A percentile compares a stretch with the other conserved stretches of the same genome.
Evolutionary conservation across 2,113 vertebrate species (phyloP).

Genomic region (Triplophysa dalaica): DNA sequence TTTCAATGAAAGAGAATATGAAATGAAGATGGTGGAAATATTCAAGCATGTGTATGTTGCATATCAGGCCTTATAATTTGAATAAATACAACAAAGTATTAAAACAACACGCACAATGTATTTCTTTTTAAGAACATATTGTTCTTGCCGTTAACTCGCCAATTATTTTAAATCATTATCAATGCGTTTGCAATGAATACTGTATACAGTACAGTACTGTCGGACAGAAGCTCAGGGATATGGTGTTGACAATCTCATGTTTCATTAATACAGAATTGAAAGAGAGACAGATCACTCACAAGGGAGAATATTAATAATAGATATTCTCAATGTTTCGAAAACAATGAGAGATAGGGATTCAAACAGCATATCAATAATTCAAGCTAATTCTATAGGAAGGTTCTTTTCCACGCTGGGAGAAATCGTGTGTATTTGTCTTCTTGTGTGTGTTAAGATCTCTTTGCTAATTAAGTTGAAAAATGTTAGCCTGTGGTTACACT

Average conservation of each 20-base stretch:
- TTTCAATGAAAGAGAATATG: slow-evolving; percentile 63
- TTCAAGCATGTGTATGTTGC: slow-evolving; percentile 26
- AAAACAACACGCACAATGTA: slow-evolving; percentile 16
- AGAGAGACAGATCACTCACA: slow-evolving; percentile 28
- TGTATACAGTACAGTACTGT: slow-evolving; percentile 15
- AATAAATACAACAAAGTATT: neutral
- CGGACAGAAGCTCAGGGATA: neutral
- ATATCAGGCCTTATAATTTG: slow-evolving; percentile 4
- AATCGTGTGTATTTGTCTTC: neutral
- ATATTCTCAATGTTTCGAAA: slow-evolving; percentile 48
- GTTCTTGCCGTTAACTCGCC: neutral
- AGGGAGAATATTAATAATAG: slow-evolving; percentile 55
- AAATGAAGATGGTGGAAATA: slow-evolving; percentile 51
- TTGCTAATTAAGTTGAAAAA: slow-evolving; percentile 31
- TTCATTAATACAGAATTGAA: slow-evolving; percentile 45
- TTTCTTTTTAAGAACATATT: neutral
- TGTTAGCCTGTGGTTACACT: slow-evolving; percentile 24
- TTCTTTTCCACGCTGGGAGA: slow-evolving; percentile 25
- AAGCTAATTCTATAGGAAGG: slow-evolving; percentile 37
- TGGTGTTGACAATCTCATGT: slow-evolving; percentile 36
- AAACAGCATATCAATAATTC: slow-evolving; percentile 53
- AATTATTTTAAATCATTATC: neutral
- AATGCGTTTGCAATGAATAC: slow-evolving; percentile 2
- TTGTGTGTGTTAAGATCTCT: neutral
- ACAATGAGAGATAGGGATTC: slow-evolving; percentile 50